Base-by-base conservation (phyloP, 2,797 vertebrate species). In the Fringilla coelebs region DNA sequence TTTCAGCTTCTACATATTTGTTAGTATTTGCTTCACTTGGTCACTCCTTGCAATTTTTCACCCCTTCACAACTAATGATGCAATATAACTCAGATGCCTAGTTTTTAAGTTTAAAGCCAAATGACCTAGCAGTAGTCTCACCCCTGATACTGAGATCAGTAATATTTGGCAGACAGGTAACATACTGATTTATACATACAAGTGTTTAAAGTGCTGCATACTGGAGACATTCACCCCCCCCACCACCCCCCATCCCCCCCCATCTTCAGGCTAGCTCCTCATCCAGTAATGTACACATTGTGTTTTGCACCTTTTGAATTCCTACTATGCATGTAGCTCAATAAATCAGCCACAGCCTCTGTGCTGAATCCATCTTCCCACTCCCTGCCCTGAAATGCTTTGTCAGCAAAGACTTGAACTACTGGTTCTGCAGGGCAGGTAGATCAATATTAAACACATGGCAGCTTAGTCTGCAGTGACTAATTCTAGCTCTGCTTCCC, bases 321-420 rank as follows among this genome's bases (percentile, higher is more conserved):
- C 70, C 81, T 89, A 52, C 52, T 74, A 67, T 28, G 51, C 67
- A 70, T 36, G 55, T 87, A 94, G 67, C 55, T 84, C 41, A 1
- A 84, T 93, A 96, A 89, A 87, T 92, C 89, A 94, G 72, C 85
- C 51, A 72, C 45, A 72, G 55, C 13, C 36, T 55, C 41, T 52
- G 20, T 28, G 26, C 61, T 90, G 57, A 58, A 85, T 88, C 68
- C 26, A 32, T 91, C 81, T 92, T 85, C 57, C 62, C 52, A 36
- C 21, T 68, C 78, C 48, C 36, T 49, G 29, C n/a, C 61, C 76
- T 29, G 24, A 93, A 96, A 85, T 46, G 88, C 90, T 89, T 78
- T 93, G 81, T 89, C 88, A 95, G 93, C 88, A 96, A 80, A 86
- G 49, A 29, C 51, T 65, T 87, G 79, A 94, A 88, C 85, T 93